Evolutionary conservation across 2,888 invertebrate species (phyloP), one percentile per base, ranked within the genome.

Genomic region (Mythimna lalbum): DNA sequence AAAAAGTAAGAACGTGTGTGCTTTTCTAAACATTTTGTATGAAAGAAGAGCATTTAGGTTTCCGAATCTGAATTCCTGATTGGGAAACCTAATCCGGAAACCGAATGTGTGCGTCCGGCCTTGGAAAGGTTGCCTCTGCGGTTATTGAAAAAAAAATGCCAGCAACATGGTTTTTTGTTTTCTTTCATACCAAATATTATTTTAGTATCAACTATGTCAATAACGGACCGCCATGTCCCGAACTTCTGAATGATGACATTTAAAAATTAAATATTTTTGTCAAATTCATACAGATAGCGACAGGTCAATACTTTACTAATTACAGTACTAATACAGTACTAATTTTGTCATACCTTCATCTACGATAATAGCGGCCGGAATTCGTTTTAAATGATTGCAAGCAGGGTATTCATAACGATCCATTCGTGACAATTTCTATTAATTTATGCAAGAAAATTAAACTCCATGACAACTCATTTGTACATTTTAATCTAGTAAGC

Each of bases 291-390:
- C 10, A 36, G 10, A 36, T 2, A 36, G 36, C 36, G 1, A 10
- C 3, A 36, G 0, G 36, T 36, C 12, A 36, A 12, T 27, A 27
- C 27, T 33, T 33, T 1, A 31, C 36, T 12, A 36, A 10, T 36
- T 3, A n/a, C n/a, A n/a, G n/a, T n/a, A n/a, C n/a, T n/a, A 27
- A 27, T 27, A 27, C 27, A 14, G 14, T 17, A 4, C 9, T 1
- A 43, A 39, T 39, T 39, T 43, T 43, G 43, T 43, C 43, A 6
- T 43, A 73, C 73, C 75, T 61, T 56, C 17, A 52, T 33, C 73
- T 19, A 78, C 60, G n/a, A 23, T 52, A 19, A 12, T 4, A 19
- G 17, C 17, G n/a, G n/a, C 6, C 23, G 50, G 19, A 23, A 10
- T 2, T 56, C 52, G 36, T 12, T 47, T 0, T 9, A 17, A 6